Evolutionary conservation across 2,888 invertebrate species (phyloP), one percentile per base, ranked within the genome.

Genomic region (Agrochola litura): DNA sequence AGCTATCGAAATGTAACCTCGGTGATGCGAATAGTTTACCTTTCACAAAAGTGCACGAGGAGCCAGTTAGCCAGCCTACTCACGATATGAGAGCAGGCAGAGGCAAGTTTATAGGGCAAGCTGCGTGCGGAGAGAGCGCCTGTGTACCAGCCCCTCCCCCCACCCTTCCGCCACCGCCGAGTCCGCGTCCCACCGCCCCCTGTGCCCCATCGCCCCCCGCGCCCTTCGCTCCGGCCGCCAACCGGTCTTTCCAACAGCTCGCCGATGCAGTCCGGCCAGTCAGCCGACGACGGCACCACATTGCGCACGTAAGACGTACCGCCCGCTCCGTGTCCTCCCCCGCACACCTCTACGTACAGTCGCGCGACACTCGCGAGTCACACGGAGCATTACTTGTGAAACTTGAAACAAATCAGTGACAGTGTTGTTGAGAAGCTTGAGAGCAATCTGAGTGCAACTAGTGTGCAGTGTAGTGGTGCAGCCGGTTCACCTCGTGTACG

Each of bases 41-140:
- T 95, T 95, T 95, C 94, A 95, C 95, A 92, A 94, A 92, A 93
- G 84, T 93, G 91, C 92, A 93, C 90, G 90, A 91, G 88, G 86
- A 90, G 84, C 85, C 84, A 87, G 87, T 79, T 79, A 84, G 91
- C 92, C 92, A 84, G 92, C 93, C 92, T 92, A 92, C 94, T 92
- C 94, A 89, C 92, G 92, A 90, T 92, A 91, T 88, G 92, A 93
- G 92, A 93, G 93, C 92, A 89, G 89, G 88, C 92, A 93, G 92
- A 93, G 93, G 91, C 94, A 93, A 94, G 93, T 95, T 94, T 94
- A 91, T 94, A 94, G 95, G 94, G 92, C 94, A 92, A 90, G 91
- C 91, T 90, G 93, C 90, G 91, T 84, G 84, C 88, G 89, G 92
- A 88, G 92, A 89, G 89, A 89, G 89, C 89, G 87, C 80, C 75